Conservation (phyloP, 2,888 invertebrate genomes). For the Lypha dubia region DNA sequence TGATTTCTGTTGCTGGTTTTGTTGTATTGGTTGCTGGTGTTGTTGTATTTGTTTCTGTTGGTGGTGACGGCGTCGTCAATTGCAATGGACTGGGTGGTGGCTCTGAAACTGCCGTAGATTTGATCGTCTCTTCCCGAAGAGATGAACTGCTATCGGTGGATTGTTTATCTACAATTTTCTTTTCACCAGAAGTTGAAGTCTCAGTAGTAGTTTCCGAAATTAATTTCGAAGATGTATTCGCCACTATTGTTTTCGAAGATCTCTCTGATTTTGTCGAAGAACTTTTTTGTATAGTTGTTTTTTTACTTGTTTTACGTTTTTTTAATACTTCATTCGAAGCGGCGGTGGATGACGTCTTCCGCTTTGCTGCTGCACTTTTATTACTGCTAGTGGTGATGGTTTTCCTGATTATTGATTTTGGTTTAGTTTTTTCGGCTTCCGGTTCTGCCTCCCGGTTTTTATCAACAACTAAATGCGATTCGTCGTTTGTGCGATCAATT, state of each 20-base stretch:
- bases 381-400: no score
- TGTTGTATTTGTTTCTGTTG: neutral
- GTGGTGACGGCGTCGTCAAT: no score
- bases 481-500: neutral
- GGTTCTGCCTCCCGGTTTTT: neutral
- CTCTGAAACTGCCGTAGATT: neutral
- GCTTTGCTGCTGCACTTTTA: neutral
- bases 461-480: neutral
- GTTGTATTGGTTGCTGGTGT: neutral
- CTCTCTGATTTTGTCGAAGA: neutral
- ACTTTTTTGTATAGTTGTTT: neutral
- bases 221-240: neutral
- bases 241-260: neutral
- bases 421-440: neutral
- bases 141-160: neutral
- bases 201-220: neutral
- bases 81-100: neutral
- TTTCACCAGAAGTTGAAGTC: neutral
- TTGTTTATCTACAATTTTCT: constrained; percentile 3
- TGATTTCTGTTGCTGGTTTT: constrained; percentile 14
- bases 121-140: neutral
- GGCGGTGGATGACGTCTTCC: neutral
- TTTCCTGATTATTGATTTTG: neutral
- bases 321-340: neutral
- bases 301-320: constrained; percentile 20